Evolutionary conservation across 64 coral and sea anemone genomes (phyloP).

Genomic region (Stichodactyla helianthus): DNA sequence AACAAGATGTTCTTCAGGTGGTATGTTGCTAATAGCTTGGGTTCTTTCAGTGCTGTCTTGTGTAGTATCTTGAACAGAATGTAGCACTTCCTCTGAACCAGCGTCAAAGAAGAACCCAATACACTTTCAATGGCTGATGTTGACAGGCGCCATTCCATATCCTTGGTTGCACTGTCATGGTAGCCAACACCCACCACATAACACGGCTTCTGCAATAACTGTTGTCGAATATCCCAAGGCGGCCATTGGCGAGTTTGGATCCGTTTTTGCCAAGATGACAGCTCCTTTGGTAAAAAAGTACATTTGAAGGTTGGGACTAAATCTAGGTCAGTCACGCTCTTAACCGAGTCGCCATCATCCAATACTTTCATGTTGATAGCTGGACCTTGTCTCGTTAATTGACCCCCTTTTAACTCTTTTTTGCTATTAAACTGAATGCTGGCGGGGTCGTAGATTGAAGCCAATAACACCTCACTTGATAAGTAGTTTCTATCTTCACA

Average conservation of each 20-base stretch:
- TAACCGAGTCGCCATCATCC: background rate
- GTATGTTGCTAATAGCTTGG: constrained; percentile 11
- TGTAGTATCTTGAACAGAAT: constrained; percentile 14
- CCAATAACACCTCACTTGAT: background rate
- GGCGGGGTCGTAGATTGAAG: background rate
- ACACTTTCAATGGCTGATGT: constrained; percentile 21
- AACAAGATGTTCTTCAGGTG: constrained; percentile 29
- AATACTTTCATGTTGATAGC: constrained; percentile 9
- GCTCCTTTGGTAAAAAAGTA: background rate
- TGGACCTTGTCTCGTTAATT: constrained; percentile 4
- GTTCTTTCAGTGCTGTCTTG: constrained; percentile 6
- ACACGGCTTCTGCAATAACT: background rate
- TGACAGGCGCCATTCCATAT: constrained; percentile 5
- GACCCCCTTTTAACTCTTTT: background rate
- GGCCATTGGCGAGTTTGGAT: constrained; percentile 1
- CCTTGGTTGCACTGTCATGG: constrained; percentile 1
- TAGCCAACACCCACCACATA: constrained; percentile 12
- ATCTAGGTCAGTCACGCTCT: background rate
- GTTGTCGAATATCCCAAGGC: background rate
- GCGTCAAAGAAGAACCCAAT: background rate
- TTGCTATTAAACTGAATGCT: background rate
- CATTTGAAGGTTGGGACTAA: background rate
- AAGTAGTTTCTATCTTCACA: background rate
- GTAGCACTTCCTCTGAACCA: constrained; percentile 21
- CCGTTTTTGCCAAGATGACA: constrained; percentile 3